A percentile compares a stretch with the other conserved stretches of the same genome.
phyloP scores from a whole-genome alignment of 2,888 invertebrate genomes.

The Phymatocera aterrima region DNA sequence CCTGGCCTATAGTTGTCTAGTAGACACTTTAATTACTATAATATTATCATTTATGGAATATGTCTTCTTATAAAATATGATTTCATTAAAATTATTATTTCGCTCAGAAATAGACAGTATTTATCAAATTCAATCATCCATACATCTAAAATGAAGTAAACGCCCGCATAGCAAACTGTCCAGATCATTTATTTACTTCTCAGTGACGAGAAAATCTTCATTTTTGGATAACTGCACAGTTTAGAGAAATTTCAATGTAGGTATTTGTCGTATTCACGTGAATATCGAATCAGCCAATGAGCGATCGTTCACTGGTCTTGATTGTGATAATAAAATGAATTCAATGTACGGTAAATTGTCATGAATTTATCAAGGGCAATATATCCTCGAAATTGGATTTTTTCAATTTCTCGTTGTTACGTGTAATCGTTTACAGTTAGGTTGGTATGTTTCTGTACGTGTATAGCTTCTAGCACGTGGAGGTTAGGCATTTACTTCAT shows the following conservation, averaged over 20 bases:
- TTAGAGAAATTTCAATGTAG: neutral
- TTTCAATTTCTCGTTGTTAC: neutral
- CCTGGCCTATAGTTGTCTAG: conserved; percentile 59
- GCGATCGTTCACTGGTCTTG: neutral
- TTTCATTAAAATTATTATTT: conserved; percentile 65
- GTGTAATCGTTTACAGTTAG: neutral
- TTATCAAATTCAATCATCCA: conserved; percentile 41
- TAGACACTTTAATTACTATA: conserved; percentile 60
- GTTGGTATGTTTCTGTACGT: neutral
- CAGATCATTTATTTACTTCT: neutral
- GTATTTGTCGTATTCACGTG: neutral
- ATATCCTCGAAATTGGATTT: neutral
- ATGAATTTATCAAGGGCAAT: neutral
- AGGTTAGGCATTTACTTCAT: conserved; percentile 34
- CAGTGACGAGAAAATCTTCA: neutral
- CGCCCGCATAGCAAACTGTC: neutral
- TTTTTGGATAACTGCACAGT: neutral
- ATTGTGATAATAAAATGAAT: neutral
- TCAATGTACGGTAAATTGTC: neutral
- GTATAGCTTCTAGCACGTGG: neutral
- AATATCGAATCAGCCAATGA: neutral
- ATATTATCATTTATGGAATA: conserved; percentile 59
- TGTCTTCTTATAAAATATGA: conserved; percentile 71
- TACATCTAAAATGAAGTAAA: conserved; percentile 4
- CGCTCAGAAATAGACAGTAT: conserved; percentile 60